A percentile compares a stretch with the other conserved stretches of the same genome.
Evolutionary conservation across 2,888 invertebrate genomes (phyloP).

Genomic region (Halocaridina rubra): DNA sequence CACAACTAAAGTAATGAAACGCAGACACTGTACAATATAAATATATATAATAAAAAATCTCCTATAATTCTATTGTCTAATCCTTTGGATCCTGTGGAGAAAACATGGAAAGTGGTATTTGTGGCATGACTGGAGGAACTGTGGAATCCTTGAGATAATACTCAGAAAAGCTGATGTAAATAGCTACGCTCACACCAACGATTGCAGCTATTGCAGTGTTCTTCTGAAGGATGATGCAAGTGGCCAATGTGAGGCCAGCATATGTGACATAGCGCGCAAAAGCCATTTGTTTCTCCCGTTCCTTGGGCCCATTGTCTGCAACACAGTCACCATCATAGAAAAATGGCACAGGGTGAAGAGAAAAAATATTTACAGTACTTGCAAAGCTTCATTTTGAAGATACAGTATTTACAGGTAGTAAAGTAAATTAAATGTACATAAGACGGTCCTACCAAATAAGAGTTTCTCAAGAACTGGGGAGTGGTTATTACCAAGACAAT

Average conservation of each 20-base stretch:
- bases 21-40: no score
- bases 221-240: conserved; percentile 86
- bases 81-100: background rate
- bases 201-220: conserved; percentile 81
- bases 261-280: conserved; percentile 84
- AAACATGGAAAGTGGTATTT: conserved; percentile 31
- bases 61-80: background rate
- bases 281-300: conserved; percentile 69
- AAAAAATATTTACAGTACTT: no score
- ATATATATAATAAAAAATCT: no score
- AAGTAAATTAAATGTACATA: no score
- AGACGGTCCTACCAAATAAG: no score
- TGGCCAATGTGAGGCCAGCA: conserved; percentile 84
- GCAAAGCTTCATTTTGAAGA: no score
- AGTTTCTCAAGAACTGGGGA: no score
- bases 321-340: conserved; percentile 8
- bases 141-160: conserved; percentile 70
- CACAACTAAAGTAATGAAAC: no score
- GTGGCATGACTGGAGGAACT: conserved; percentile 24
- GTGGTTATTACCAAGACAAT: no score
- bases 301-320: conserved; percentile 59
- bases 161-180: conserved; percentile 88
- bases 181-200: conserved; percentile 82
- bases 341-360: background rate
- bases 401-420: no score